Percentiles rank a stretch among this genome's conserved stretches.
These are phyloP conservation scores for Calonectris borealis DNA, from an alignment of 2,113 vertebrate species.

Conservation along the genomic window DNA sequence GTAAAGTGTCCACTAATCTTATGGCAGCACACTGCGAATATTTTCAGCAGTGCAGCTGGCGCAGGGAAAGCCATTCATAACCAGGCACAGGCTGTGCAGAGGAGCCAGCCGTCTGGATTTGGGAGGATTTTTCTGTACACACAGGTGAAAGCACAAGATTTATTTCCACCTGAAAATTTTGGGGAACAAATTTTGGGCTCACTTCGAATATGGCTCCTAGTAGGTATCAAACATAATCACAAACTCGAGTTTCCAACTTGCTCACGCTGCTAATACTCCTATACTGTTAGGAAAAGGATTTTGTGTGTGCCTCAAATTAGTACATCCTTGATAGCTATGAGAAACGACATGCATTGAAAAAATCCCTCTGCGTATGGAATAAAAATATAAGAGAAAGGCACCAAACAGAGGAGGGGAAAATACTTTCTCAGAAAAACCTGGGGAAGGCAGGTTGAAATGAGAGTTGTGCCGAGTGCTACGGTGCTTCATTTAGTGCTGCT, in stretches of 20 bases:
- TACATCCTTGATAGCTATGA: neutral
- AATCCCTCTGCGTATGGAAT: fast-evolving
- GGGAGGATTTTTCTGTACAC: neutral
- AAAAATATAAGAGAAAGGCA: neutral
- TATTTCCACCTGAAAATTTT: neutral
- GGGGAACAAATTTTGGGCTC: neutral
- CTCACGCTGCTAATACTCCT: neutral
- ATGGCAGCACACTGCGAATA: neutral
- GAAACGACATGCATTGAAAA: neutral
- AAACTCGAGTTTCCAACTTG: neutral
- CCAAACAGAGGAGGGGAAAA: neutral
- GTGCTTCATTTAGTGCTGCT: neutral
- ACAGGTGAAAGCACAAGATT: neutral
- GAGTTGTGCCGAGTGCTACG: fast-evolving
- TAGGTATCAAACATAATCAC: neutral
- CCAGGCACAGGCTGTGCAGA: neutral
- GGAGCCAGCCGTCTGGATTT: neutral
- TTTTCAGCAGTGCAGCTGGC: neutral
- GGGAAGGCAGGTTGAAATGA: neutral
- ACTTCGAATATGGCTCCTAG: neutral
- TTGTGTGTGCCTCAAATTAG: neutral
- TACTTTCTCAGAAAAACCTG: neutral
- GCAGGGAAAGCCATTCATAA: neutral
- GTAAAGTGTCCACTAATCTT: constrained; percentile 46
- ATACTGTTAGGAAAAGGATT: neutral